These are phyloP conservation scores for Ailuropoda melanoleuca DNA, from an alignment of 2,113 vertebrate genomes.

Conservation along the genomic window DNA sequence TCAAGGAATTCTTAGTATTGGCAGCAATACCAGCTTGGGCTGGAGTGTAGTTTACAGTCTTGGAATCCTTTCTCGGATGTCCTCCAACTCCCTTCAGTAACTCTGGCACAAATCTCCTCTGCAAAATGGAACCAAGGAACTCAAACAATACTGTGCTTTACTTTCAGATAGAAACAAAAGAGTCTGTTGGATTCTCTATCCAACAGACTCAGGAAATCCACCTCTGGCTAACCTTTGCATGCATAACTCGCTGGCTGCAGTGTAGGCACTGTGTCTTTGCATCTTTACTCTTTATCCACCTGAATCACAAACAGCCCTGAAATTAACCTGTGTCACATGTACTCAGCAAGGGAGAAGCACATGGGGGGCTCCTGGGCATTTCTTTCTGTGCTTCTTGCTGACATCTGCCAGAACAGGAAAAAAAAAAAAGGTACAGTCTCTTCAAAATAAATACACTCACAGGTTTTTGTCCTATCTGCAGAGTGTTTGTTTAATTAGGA, in stretches of 20 bases:
- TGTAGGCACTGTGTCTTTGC: conserved; percentile 47
- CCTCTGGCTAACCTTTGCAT: conserved; percentile 66
- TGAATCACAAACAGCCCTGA: not conserved
- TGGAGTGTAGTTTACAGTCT: conserved; percentile 75
- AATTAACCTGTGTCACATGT: conserved; percentile 7
- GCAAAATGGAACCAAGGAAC: conserved; percentile 65
- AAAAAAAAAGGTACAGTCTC: not conserved
- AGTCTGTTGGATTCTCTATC: conserved; percentile 23
- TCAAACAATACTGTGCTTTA: conserved; percentile 40
- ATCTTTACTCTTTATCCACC: conserved; percentile 64
- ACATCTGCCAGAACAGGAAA: conserved; percentile 56
- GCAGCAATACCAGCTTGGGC: conserved; percentile 68
- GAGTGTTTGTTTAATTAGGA: conserved; percentile 63
- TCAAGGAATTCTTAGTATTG: conserved; percentile 67
- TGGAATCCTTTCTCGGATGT: conserved; percentile 69
- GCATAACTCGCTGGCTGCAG: not conserved
- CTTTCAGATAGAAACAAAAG: conserved; percentile 70
- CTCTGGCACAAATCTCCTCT: conserved; percentile 72
- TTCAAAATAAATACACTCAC: conserved; percentile 69
- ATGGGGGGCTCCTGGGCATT: not conserved
- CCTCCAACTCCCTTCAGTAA: conserved; percentile 69
- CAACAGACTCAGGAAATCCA: conserved; percentile 60
- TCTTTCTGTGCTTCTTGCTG: conserved; percentile 64
- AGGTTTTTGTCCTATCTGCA: conserved; percentile 13
- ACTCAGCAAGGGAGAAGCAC: not conserved